Conservation (phyloP, 2,888 invertebrate species). For the Chymomyza amoena region DNA sequence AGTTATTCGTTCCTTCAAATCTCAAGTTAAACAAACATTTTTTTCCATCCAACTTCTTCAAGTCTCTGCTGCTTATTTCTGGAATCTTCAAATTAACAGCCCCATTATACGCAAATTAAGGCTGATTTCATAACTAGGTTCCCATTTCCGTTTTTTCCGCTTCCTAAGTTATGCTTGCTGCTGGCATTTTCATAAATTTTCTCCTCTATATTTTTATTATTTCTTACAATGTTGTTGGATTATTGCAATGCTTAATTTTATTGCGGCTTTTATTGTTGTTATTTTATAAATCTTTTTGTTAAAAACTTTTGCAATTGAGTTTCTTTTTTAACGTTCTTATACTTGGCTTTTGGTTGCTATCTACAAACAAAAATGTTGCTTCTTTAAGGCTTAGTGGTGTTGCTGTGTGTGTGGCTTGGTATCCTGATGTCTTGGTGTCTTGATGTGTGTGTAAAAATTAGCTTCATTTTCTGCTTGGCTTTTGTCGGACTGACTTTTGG, state of each 20-base stretch:
- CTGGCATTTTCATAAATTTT: not conserved
- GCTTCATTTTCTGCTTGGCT: constrained; percentile 56
- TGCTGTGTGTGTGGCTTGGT: not conserved
- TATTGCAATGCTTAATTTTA: constrained; percentile 70
- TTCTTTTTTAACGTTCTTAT: constrained; percentile 22
- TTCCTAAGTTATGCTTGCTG: not conserved
- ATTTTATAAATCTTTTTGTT: constrained; percentile 60
- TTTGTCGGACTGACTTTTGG: constrained; percentile 32
- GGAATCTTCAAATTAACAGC: not conserved
- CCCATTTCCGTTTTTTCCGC: not conserved
- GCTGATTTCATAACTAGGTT: not conserved
- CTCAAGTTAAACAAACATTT: too few species aligned
- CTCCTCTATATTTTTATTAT: constrained; percentile 19
- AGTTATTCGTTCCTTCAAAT: too few species aligned
- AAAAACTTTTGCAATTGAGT: constrained; percentile 67
- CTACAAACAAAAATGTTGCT: not conserved
- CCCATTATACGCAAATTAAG: not conserved
- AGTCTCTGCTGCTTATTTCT: not conserved
- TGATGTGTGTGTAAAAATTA: constrained; percentile 54
- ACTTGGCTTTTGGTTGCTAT: not conserved
- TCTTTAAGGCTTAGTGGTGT: constrained; percentile 13
- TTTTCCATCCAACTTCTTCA: too few species aligned
- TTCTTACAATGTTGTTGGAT: constrained; percentile 34
- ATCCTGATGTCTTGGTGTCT: constrained; percentile 17
- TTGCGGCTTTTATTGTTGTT: constrained; percentile 69